phyloP scores from a whole-genome alignment of 2,113 vertebrate genomes.

The Lamprologus speciosus region DNA sequence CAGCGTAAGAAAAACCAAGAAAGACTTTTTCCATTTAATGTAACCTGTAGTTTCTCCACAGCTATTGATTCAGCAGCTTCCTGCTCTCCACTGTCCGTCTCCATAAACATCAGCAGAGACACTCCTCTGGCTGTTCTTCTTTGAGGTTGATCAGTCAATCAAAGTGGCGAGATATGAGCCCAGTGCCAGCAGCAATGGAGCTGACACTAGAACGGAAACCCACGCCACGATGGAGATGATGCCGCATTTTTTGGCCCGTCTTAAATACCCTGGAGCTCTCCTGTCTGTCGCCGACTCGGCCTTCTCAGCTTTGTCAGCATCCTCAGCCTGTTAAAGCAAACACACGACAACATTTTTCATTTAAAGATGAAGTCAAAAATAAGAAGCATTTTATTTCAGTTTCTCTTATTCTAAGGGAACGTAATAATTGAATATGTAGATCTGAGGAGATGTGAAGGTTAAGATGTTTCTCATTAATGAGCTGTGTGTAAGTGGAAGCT shows the following conservation, averaged over 20 bases:
- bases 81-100: not conserved
- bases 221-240: constrained; percentile 64
- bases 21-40: not conserved
- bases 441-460: not conserved
- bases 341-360: not conserved
- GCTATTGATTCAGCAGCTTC: not conserved
- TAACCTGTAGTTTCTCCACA: not conserved
- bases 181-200: constrained; percentile 57
- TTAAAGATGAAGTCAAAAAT: not conserved
- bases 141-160: constrained; percentile 43
- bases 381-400: not conserved
- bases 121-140: not conserved
- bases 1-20: not conserved
- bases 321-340: constrained; percentile 24
- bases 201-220: constrained; percentile 38
- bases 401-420: not conserved
- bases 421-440: not conserved
- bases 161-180: not conserved
- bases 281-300: accelerated
- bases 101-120: not conserved
- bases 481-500: not conserved
- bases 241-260: constrained; percentile 45
- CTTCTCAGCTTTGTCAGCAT: not conserved
- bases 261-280: not conserved
- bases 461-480: not conserved